Conservation (phyloP, 2,888 invertebrate species). For the Pheosia gnoma region DNA sequence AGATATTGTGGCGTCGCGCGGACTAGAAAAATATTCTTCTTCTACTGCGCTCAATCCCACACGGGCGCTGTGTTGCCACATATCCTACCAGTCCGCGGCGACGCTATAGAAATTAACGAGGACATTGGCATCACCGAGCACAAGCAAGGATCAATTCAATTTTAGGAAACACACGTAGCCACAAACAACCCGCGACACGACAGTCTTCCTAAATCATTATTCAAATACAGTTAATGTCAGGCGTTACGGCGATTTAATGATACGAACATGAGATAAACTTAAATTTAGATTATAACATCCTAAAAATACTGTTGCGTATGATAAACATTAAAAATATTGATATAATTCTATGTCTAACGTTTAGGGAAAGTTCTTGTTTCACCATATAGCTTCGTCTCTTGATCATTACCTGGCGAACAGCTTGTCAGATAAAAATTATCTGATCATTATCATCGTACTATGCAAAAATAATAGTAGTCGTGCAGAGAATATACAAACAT, state of each 20-base stretch:
- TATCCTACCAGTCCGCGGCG: constrained; percentile 21
- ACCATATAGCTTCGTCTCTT: constrained; percentile 42
- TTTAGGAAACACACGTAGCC: constrained; percentile 40
- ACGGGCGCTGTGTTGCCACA: constrained; percentile 1
- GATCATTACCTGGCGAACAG: constrained; percentile 17
- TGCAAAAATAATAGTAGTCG: constrained; percentile 13
- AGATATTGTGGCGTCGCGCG: constrained; percentile 41
- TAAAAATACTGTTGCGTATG: constrained; percentile 82
- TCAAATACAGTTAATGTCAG: constrained; percentile 51
- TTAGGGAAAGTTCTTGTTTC: constrained; percentile 51
- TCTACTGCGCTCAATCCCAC: not conserved
- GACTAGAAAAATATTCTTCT: constrained; percentile 4
- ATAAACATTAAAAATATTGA: constrained; percentile 82
- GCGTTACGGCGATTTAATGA: constrained; percentile 55
- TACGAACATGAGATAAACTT: constrained; percentile 65
- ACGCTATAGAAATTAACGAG: constrained; percentile 14
- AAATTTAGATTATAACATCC: constrained; percentile 76
- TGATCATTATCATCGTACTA: constrained; percentile 30
- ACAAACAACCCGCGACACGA: constrained; percentile 43
- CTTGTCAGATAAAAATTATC: constrained; percentile 31
- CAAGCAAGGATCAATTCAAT: constrained; percentile 30
- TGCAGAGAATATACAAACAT: constrained; percentile 15
- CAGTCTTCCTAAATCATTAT: constrained; percentile 39
- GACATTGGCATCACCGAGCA: constrained; percentile 33
- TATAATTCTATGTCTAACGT: constrained; percentile 76